Evolutionary conservation across 2,113 vertebrate species (phyloP), one percentile per base, ranked within the genome.

Genomic region (Sander vitreus): DNA sequence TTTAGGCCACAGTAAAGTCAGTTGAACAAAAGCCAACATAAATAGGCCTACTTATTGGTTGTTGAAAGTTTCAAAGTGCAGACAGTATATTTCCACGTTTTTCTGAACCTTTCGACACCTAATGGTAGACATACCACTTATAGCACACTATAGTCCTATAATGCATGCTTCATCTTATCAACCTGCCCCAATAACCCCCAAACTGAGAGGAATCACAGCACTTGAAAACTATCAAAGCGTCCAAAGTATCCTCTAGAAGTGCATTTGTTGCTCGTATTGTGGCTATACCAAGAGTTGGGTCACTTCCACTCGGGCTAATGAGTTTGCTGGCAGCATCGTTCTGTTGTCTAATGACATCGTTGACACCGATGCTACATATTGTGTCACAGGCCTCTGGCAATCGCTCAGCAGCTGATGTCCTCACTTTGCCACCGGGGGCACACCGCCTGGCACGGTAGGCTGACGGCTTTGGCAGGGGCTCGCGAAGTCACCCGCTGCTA

Each of bases 401-500:
- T 75, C 43, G 50, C 90, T 89, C 81, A 51, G 82, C 89, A 62
- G 84, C 87, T 83, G 67, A 87, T 82, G 89, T 84, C 84, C 88
- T 67, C 84, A 19, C 84, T 78, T 60, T 76, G 79, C 90, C 82
- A 84, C 78, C 73, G 36, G 81, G 89, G 83, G 72, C 77, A 82
- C 69, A 4, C 43, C 64, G 73, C 85, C 81, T 90, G 90, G 88
- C 89, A 84, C 23, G 33, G 53, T 0, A 4, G 64, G 53, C 65
- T 48, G 84, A 75, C 75, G 70, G 68, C 68, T 89, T 93, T 92
- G 93, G 93, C 92, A 92, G 91, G 90, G 73, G 10, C 10, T 45
- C 33, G 48, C 23, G 36, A 94, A 94, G 95, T 94, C 95, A 96
- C 96, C 96, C 96, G 94, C 96, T 96, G 96, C 95, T 96, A 94